Percentiles rank a stretch among this genome's conserved stretches.
phyloP scores from a whole-genome alignment of 2,888 invertebrate species.

The Biston betularia region DNA sequence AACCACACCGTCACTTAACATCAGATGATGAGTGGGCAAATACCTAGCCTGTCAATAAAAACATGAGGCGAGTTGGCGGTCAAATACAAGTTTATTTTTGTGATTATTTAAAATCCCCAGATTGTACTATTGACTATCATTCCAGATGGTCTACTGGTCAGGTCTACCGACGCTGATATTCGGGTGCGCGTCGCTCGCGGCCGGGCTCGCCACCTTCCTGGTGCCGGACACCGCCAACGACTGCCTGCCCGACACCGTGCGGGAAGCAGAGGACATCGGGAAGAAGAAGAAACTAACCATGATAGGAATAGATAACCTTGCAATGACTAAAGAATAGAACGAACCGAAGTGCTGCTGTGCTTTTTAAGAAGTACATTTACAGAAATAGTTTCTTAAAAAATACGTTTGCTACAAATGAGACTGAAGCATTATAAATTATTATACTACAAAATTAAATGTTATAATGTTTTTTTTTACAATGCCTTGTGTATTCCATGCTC shows the following conservation, averaged over 20 bases:
- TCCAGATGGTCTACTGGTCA: slow-evolving; percentile 68
- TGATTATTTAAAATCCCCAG: no score
- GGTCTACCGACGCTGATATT: slow-evolving; percentile 71
- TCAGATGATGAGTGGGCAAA: no score
- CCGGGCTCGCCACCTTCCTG: slow-evolving; percentile 65
- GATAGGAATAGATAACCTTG: slow-evolving; percentile 33
- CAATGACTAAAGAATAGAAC: slow-evolving; percentile 33
- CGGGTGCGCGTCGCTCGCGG: slow-evolving; percentile 63
- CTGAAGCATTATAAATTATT: slow-evolving; percentile 9
- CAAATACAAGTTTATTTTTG: background rate
- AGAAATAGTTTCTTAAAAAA: no score
- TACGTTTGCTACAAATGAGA: background rate
- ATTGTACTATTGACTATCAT: slow-evolving; percentile 19
- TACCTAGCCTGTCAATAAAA: no score
- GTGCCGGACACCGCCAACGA: slow-evolving; percentile 68
- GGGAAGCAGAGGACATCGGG: slow-evolving; percentile 70
- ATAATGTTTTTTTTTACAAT: background rate
- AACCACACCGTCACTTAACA: no score
- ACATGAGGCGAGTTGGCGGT: no score
- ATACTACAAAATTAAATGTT: background rate
- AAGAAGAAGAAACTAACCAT: slow-evolving; percentile 33
- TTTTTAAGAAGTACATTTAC: background rate
- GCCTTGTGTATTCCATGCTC: background rate
- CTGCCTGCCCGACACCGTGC: slow-evolving; percentile 68
- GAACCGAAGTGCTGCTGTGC: background rate